Percentiles rank a stretch among this genome's conserved stretches.
Conservation (phyloP, 1,140 invertebrate species). For the Brachionus manjavacas region DNA sequence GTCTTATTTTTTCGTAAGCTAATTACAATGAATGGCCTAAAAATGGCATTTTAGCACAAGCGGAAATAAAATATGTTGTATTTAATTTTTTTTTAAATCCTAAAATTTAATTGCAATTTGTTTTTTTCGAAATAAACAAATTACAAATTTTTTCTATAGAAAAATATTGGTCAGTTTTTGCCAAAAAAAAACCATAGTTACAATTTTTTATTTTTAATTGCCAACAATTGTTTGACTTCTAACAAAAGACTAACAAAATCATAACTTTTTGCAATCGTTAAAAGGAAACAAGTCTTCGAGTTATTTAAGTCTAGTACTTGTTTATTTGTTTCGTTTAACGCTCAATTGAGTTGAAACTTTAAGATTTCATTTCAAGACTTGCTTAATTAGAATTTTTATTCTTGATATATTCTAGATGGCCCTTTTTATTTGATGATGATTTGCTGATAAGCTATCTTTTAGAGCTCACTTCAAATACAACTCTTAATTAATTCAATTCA, state of each 20-base stretch:
- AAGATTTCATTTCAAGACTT: neutral
- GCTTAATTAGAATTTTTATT: neutral
- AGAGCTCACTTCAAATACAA: neutral
- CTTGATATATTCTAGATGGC: neutral
- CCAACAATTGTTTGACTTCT: neutral
- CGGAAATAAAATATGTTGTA: no score
- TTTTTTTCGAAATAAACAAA: neutral
- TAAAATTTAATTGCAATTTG: no score
- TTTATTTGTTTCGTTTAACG: neutral
- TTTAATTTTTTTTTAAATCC: no score
- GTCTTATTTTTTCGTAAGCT: neutral
- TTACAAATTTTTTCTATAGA: neutral
- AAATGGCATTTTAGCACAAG: no score
- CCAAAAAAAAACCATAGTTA: neutral
- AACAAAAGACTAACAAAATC: neutral
- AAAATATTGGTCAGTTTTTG: neutral
- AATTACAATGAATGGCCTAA: neutral
- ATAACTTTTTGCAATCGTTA: neutral
- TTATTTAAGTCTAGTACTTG: neutral
- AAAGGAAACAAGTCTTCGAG: neutral
- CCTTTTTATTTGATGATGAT: neutral
- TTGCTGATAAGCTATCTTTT: neutral
- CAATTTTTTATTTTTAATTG: neutral
- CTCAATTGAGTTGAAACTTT: neutral
- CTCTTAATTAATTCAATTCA: neutral